Evolutionary conservation across 2,797 vertebrate genomes (phyloP).

Genomic region (Danio jaintianensis): DNA sequence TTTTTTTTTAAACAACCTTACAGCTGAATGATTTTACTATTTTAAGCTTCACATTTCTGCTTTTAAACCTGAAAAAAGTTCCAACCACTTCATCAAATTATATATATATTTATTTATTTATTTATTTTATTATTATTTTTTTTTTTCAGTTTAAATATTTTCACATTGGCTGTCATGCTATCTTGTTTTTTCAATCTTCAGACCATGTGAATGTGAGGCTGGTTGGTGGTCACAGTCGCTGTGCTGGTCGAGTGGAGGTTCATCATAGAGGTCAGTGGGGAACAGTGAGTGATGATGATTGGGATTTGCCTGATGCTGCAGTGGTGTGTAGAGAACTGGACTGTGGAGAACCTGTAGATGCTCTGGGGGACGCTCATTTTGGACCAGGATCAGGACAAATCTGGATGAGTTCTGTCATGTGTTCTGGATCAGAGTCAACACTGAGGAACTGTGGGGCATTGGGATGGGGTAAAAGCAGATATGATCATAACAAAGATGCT

Average conservation of each 20-base stretch:
- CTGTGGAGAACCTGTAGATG: constrained; percentile 63
- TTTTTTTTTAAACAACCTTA: too few species aligned
- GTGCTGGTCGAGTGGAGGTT: constrained; percentile 46
- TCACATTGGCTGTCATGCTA: too few species aligned
- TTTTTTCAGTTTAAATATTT: too few species aligned
- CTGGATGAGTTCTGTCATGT: constrained; percentile 55
- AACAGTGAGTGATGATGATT: constrained; percentile 55
- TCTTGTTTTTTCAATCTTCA: too few species aligned
- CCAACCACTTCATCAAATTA: too few species aligned
- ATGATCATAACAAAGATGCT: neutral
- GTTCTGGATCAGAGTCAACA: constrained; percentile 58
- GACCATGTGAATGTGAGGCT: neutral
- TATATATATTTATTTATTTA: too few species aligned
- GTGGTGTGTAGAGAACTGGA: constrained; percentile 24
- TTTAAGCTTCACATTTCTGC: too few species aligned
- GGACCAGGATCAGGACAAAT: constrained; percentile 61
- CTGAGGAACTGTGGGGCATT: neutral
- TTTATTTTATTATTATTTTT: too few species aligned
- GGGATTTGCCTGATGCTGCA: constrained; percentile 61
- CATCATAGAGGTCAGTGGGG: constrained; percentile 1
- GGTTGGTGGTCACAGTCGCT: neutral
- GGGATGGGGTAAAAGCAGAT: neutral
- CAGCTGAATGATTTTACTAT: too few species aligned
- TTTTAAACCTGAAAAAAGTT: too few species aligned
- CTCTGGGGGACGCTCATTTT: constrained; percentile 10